Base-by-base conservation (phyloP, 2,888 invertebrate species). In the Apomyelois bistriatella region DNA sequence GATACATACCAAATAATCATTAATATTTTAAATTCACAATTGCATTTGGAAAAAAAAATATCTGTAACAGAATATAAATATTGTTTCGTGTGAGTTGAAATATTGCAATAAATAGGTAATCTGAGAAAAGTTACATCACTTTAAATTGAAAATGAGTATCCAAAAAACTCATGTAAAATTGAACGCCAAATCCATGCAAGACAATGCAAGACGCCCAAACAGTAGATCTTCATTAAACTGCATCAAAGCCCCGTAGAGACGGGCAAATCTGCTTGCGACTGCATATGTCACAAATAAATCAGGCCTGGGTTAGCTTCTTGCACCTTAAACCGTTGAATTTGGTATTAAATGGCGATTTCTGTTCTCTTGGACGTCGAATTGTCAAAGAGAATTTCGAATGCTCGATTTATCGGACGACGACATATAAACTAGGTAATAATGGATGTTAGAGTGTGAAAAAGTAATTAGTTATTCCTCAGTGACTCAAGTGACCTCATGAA, bases 221-320 rank as follows among this genome's bases (percentile, higher is more conserved):
- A 40, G 32, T 53, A 48, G 47, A 53, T 53, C 54, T 54, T 54
- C 54, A 54, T 54, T 54, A 50, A 54, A 54, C 46, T 54, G 49
- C 54, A 54, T 54, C 54, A 54, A 54, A 54, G 54, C 54, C 38
- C 50, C 4, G 22, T 28, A 46, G 28, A 30, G 54, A 51, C 54
- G 49, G 36, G 46, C 52, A 52, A 52, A 52, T 52, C 52, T 52
- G 52, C 52, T 42, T 48, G 47, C 30, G 40, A 64, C 58, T 55
- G 65, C 63, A 70, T 70, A 70, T 60, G 70, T 64, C 67, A 61
- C 16, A 62, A 66, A 73, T 72, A 72, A 70, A 72, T 72, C 72
- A 72, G 65, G 53, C 56, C 56, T 58, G 68, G 61, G 60, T 68
- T 66, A 68, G 61, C 63, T 58, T 59, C 61, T 64, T 66, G 66